phyloP scores from a whole-genome alignment of 2,888 invertebrate species.

The Synergus itoensis region DNA sequence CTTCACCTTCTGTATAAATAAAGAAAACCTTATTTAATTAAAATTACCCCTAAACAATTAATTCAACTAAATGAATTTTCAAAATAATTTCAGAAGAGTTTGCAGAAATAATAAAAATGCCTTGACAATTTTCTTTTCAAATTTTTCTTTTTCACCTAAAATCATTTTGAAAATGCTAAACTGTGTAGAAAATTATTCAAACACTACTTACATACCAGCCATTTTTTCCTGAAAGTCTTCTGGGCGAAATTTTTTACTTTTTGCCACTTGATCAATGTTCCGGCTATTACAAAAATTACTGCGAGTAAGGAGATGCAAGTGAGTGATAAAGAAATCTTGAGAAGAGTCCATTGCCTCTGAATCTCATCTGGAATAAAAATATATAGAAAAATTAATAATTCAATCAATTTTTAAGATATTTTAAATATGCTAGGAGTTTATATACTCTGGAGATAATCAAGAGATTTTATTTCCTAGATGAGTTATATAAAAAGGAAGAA shows the following conservation, averaged over 20 bases:
- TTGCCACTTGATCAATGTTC: conserved; percentile 60
- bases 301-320: conserved; percentile 57
- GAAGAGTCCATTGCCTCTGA: conserved; percentile 55
- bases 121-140: background rate
- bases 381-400: background rate
- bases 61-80: background rate
- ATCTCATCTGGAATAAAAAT: conserved; percentile 60
- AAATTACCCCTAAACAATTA: background rate
- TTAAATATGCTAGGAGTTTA: background rate
- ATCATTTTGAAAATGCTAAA: background rate
- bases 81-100: background rate
- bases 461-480: background rate
- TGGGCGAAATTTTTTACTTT: conserved; percentile 59
- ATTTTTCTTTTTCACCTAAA: background rate
- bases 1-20: conserved; percentile 55
- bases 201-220: conserved; percentile 64
- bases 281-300: conserved; percentile 58
- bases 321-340: conserved; percentile 58
- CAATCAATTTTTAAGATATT: background rate
- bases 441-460: background rate
- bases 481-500: background rate
- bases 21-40: background rate
- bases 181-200: conserved; percentile 15
- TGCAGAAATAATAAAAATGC: no score
- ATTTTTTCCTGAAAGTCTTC: conserved; percentile 61